Conservation (phyloP, 1,140 invertebrate species). For the Cecropterus lyciades region DNA sequence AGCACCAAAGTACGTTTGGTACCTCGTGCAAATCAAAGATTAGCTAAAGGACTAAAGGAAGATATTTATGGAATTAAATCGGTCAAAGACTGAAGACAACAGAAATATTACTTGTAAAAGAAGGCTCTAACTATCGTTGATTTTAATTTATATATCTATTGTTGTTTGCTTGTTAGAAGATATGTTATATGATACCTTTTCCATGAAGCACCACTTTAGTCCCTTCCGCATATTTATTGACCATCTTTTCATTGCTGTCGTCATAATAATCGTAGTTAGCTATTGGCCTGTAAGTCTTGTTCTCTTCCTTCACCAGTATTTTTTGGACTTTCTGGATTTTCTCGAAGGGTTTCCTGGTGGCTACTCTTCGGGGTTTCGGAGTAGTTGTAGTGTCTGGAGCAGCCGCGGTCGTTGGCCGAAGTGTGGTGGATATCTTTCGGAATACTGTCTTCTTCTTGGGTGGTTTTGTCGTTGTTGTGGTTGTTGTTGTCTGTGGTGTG, state of each 20-base stretch:
- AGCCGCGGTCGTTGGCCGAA: slow-evolving; percentile 43
- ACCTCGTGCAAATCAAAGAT: no score
- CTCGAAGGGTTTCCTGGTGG: slow-evolving; percentile 66
- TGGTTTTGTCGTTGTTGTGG: slow-evolving; percentile 34
- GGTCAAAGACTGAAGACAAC: no score
- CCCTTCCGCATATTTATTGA: slow-evolving; percentile 83
- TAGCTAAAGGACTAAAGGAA: no score
- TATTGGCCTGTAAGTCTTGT: slow-evolving; percentile 70
- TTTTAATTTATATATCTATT: no score
- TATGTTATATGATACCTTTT: slow-evolving; percentile 76
- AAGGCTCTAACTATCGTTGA: no score
- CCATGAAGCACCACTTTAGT: slow-evolving; percentile 86
- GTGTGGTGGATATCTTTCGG: slow-evolving; percentile 66
- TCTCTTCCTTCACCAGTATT: slow-evolving; percentile 39
- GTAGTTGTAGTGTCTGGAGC: slow-evolving; percentile 42
- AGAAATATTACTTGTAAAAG: no score
- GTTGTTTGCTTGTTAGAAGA: no score
- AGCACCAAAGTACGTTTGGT: no score
- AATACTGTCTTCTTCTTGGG: slow-evolving; percentile 59
- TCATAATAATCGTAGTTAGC: slow-evolving; percentile 89
- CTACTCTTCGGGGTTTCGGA: slow-evolving; percentile 51
- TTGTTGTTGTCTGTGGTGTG: slow-evolving; percentile 47
- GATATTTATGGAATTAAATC: no score
- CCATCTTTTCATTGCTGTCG: slow-evolving; percentile 84
- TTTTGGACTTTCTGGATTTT: slow-evolving; percentile 43